Percentiles rank a stretch among this genome's conserved stretches.
These are phyloP conservation scores for Pteria penguin DNA, from an alignment of 2,888 invertebrate species.

Conservation along the genomic window DNA sequence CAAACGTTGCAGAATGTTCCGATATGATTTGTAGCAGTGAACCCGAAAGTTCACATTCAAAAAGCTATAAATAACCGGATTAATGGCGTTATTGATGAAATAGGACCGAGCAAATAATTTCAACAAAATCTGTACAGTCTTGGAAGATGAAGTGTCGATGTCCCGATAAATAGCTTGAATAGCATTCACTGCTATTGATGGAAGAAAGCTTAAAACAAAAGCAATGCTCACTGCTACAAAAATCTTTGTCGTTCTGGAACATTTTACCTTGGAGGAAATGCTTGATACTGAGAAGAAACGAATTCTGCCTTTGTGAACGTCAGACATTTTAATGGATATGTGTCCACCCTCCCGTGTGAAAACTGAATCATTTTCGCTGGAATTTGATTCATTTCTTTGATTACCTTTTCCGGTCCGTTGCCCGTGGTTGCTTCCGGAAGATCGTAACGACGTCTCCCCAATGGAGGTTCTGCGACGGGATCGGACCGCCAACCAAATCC, in stretches of 20 bases:
- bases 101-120: slow-evolving; percentile 40
- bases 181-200: slow-evolving; percentile 32
- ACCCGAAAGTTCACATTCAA: slow-evolving; percentile 39
- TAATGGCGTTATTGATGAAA: slow-evolving; percentile 39
- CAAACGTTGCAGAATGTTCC: slow-evolving; percentile 4
- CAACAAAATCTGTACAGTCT: slow-evolving; percentile 23
- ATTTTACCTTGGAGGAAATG: neutral
- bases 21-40: slow-evolving; percentile 17
- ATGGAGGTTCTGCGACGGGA: slow-evolving; percentile 23
- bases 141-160: slow-evolving; percentile 8
- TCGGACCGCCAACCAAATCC: slow-evolving; percentile 39
- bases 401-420: neutral
- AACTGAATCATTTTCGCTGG: slow-evolving; percentile 30
- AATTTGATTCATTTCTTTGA: slow-evolving; percentile 6
- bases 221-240: slow-evolving; percentile 40
- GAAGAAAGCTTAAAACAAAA: slow-evolving; percentile 38
- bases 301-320: slow-evolving; percentile 7
- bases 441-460: slow-evolving; percentile 14
- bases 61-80: slow-evolving; percentile 45
- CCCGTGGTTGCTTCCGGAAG: neutral
- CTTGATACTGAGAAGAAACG: slow-evolving; percentile 17
- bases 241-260: slow-evolving; percentile 37
- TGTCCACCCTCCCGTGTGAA: slow-evolving; percentile 6
- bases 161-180: slow-evolving; percentile 19
- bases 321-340: slow-evolving; percentile 1